Evolutionary conservation across 2,888 invertebrate species (phyloP), one percentile per base, ranked within the genome.

Genomic region (Oscheius sp.): DNA sequence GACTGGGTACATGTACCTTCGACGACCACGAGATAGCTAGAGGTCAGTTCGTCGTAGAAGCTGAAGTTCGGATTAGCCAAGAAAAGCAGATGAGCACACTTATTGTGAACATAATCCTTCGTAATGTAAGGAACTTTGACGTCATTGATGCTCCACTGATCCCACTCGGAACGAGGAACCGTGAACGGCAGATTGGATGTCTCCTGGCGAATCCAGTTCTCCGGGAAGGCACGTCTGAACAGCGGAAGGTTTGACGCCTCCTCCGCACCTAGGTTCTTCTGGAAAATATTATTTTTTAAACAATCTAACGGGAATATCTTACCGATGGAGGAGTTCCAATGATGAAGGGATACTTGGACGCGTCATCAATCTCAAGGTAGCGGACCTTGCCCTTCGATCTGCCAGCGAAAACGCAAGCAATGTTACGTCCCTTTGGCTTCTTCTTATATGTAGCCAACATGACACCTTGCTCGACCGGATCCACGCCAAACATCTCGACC

Each of bases 1-100:
- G 75, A 78, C 57, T 78, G 73, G 4, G 81, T 78, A 51, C 70
- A 73, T 10, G n/a, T 55, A 42, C 81, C 79, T 60, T 81, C 81
- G 11, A 81, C 75, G 11, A 58, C 51, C n/a, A 81, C 32, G 74
- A 51, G 53, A 37, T 55, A 68, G 33, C n/a, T 55, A 7, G 7
- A 9, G n/a, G 68, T 55, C 32, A 37, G 21, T 4, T 21, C 29
- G 32, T 58, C 70, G 7, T 50, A 37, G 32, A 21, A 70, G 5
- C 70, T 59, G 35, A 7, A 59, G n/a, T 11, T 58, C 42, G 13
- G 4, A 35, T 37, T 35, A 59, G 29, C 57, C 21, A 3, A 37
- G 4, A 47, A 13, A 70, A 57, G 29, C 4, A 33, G 37, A 37
- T 2, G 21, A 32, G 13, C 33, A 32, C 13, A 72, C 72, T 42